Evolutionary conservation across 1,140 invertebrate genomes (phyloP), one percentile per base, ranked within the genome.

Genomic region (Caenorhabditis inopinata): DNA sequence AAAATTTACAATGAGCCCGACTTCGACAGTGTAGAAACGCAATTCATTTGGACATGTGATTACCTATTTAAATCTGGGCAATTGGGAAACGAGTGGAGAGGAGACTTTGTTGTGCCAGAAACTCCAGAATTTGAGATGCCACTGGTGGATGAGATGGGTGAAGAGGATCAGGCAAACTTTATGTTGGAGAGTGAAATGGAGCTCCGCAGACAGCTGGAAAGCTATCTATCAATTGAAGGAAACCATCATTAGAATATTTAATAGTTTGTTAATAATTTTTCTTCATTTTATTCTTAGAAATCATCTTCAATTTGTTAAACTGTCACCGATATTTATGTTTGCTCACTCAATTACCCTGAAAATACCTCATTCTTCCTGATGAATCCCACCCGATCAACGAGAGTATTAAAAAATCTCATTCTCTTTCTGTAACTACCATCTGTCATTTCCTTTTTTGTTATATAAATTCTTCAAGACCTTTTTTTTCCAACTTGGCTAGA

Each of bases 401-500:
- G 35, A 68, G 58, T 68, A 68, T 68, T 68, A 68, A 18, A 5
- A 21, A 6, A 68, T 68, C 32, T 68, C 58, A 29, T 38, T n/a
- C n/a, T 5, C 38, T 42, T 38, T 38, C 21, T 68, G 3, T 42
- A 38, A 14, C 53, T 42, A 38, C 32, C 21, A 68, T 32, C 38
- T 32, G 58, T 42, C 38, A 29, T 68, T 68, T 68, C 58, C n/a
- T 12, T 9, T 18, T 35, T n/a, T n/a, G n/a, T 35, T 16, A 1
- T 38, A 68, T 38, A 38, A 68, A 68, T 38, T 68, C n/a, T 68
- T 32, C n/a, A n/a, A n/a, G n/a, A n/a, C n/a, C n/a, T n/a, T n/a
- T n/a, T n/a, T n/a, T n/a, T n/a, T n/a, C n/a, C n/a, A n/a, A n/a
- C n/a, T n/a, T n/a, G n/a, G n/a, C n/a, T n/a, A n/a, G n/a, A n/a